These are phyloP conservation scores for Atethmia centrago DNA, from an alignment of 2,888 invertebrate genomes.

Conservation along the genomic window DNA sequence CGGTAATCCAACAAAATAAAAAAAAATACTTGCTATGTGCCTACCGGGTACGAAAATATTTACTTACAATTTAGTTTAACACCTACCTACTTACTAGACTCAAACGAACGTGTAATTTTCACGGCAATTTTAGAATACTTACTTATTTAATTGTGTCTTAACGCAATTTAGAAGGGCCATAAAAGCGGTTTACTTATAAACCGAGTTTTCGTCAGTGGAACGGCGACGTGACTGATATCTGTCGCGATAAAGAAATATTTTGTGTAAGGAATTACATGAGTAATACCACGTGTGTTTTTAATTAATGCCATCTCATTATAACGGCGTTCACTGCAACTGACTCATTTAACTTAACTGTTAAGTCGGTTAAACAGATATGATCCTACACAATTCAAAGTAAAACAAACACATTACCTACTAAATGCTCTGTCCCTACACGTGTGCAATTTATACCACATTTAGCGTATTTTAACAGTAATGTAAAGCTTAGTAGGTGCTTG, in stretches of 20 bases:
- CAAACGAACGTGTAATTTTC: slow-evolving; percentile 43
- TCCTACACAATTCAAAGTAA: slow-evolving; percentile 51
- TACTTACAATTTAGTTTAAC: slow-evolving; percentile 38
- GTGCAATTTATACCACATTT: slow-evolving; percentile 43
- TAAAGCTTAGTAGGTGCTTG: slow-evolving; percentile 12
- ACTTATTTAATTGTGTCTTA: slow-evolving; percentile 72
- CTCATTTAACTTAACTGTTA: slow-evolving; percentile 67
- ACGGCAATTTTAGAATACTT: slow-evolving; percentile 46
- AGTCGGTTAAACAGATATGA: slow-evolving; percentile 51
- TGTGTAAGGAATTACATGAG: slow-evolving; percentile 66
- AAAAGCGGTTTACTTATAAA: slow-evolving; percentile 70
- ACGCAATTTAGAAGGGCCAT: slow-evolving; percentile 69
- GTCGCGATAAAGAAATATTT: slow-evolving; percentile 69
- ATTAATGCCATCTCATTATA: slow-evolving; percentile 68
- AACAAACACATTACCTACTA: slow-evolving; percentile 31
- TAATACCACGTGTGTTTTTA: slow-evolving; percentile 61
- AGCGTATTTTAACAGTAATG: not conserved
- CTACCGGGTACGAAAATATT: slow-evolving; percentile 41
- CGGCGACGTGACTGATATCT: slow-evolving; percentile 78
- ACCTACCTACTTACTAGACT: slow-evolving; percentile 25
- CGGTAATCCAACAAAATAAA: too few relatives aligned
- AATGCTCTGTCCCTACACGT: slow-evolving; percentile 43
- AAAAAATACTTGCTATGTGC: slow-evolving; percentile 4
- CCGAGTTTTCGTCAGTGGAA: slow-evolving; percentile 69
- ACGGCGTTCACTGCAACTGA: slow-evolving; percentile 68